Evolutionary conservation across 2,113 vertebrate genomes (phyloP).

Genomic region (Helogale parvula): DNA sequence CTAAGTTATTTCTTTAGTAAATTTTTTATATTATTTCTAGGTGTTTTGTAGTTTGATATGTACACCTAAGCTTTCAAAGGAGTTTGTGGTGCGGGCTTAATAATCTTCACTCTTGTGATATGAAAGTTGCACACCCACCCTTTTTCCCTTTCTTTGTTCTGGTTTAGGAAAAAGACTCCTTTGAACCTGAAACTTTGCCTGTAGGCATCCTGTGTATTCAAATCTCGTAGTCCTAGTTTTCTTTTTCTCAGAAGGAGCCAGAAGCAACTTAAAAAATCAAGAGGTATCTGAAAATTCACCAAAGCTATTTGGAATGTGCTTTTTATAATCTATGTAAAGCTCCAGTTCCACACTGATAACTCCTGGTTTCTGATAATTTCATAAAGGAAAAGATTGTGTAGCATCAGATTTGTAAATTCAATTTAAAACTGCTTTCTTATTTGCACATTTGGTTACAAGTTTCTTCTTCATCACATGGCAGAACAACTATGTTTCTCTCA

Average conservation of each 20-base stretch:
- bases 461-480: neutral
- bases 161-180: slow-evolving; percentile 32
- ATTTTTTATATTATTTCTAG: neutral
- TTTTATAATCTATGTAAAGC: neutral
- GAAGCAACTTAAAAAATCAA: neutral
- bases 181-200: slow-evolving; percentile 64
- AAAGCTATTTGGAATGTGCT: neutral
- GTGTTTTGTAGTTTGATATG: neutral
- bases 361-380: slow-evolving; percentile 47
- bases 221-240: neutral
- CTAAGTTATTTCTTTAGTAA: neutral
- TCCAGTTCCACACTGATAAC: neutral
- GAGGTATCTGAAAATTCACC: neutral
- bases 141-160: slow-evolving; percentile 36
- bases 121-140: neutral
- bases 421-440: slow-evolving; percentile 63
- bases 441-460: neutral
- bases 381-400: slow-evolving; percentile 37
- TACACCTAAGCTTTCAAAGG: slow-evolving; percentile 30
- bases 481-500: slow-evolving; percentile 59
- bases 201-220: slow-evolving; percentile 40
- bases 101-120: neutral
- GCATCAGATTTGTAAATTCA: slow-evolving; percentile 56
- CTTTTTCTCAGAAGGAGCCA: slow-evolving; percentile 30
- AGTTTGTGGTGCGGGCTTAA: neutral